Evolutionary conservation across 1,140 invertebrate genomes (phyloP), one percentile per base, ranked within the genome.

Genomic region (Bombus fervidus): DNA sequence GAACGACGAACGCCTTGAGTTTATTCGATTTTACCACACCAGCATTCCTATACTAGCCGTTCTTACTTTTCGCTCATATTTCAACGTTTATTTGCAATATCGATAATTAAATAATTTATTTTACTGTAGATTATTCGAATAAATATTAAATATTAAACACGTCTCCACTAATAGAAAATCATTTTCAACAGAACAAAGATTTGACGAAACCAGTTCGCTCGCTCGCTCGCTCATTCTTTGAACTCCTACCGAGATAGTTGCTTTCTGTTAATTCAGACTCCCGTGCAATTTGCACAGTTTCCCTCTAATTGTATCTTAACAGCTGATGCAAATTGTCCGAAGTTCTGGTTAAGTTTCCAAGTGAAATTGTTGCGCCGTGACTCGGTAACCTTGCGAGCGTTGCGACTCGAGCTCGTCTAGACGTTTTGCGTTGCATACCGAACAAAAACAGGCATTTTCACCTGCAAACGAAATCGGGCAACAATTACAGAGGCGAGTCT

Each of bases 391-490:
- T 79, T 72, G 53, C 76, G 25, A 76, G 34, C 41, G 62, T 28
- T 2, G 28, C 25, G 25, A 39, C 34, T 43, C 34, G 13, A 47
- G 53, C 25, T 81, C 15, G 62, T 68, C 18, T 37, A 18, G 28
- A 43, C 28, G 34, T 57, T 31, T 22, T 2, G n/a, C 57, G 6
- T 34, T 31, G n/a, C 31, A 25, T 18, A 31, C 64, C 39, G n/a
- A 25, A 18, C 41, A 80, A 73, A 80, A 85, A 72, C 72, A 39
- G 77, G 37, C 22, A 28, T 86, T 77, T 72, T 62, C 75, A 62
- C 43, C 47, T 68, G 39, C 3, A 43, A 59, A 74, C 43, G 85
- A 69, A 81, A 90, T 86, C 86, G 90, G 82, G 86, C 78, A 87
- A 86, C 83, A 83, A 81, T 62, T 74, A 76, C 85, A 28, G 81